Evolutionary conservation across 2,797 vertebrate species (phyloP).

Genomic region (Arnoldichthys spilopterus): DNA sequence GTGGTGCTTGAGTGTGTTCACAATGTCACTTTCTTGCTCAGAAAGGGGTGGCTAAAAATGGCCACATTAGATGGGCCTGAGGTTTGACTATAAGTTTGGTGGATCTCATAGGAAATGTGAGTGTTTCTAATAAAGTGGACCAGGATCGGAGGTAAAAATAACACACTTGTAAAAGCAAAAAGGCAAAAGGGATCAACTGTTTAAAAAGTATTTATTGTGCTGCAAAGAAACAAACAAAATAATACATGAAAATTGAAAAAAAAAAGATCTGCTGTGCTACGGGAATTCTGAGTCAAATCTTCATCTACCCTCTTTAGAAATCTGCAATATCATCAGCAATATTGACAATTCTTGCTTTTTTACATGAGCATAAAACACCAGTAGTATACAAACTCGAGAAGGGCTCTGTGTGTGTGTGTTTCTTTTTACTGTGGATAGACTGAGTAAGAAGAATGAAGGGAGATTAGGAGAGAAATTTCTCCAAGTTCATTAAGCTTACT

Average conservation of each 20-base stretch:
- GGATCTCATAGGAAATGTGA: too few relatives aligned
- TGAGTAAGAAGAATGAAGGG: conserved; percentile 71
- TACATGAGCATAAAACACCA: conserved; percentile 90
- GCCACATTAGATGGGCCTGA: too few relatives aligned
- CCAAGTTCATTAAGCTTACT: conserved; percentile 48
- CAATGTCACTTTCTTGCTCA: too few relatives aligned
- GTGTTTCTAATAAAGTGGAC: too few relatives aligned
- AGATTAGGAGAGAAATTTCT: conserved; percentile 67
- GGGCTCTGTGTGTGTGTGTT: conserved; percentile 76
- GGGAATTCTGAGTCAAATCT: conserved; percentile 84
- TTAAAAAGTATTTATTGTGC: conserved; percentile 84
- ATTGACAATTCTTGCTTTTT: conserved; percentile 80
- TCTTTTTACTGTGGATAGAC: conserved; percentile 73
- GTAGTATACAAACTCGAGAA: conserved; percentile 88
- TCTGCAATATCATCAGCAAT: conserved; percentile 68
- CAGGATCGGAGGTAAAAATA: not conserved
- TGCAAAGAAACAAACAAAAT: conserved; percentile 80
- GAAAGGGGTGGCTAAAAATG: not conserved
- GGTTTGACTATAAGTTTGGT: too few relatives aligned
- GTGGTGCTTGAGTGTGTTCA: too few relatives aligned
- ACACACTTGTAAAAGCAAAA: conserved; percentile 21
- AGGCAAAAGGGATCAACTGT: conserved; percentile 45
- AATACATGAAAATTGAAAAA: conserved; percentile 79
- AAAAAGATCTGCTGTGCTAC: conserved; percentile 82
- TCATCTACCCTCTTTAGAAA: conserved; percentile 86